Evolutionary conservation across 2,113 vertebrate genomes (phyloP).

Genomic region (Pao palembangensis): DNA sequence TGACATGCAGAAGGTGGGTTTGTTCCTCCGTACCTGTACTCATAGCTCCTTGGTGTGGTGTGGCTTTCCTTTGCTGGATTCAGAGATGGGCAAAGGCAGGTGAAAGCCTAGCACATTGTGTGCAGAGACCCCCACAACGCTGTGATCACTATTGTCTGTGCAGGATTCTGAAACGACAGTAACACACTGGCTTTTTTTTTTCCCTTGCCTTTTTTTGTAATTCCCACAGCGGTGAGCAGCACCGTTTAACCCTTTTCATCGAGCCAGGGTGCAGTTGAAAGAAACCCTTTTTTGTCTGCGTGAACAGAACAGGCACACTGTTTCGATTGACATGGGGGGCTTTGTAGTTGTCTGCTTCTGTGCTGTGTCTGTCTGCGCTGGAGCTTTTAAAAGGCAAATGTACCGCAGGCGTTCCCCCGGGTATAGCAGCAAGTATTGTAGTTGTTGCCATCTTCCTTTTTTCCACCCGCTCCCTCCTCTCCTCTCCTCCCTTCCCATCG

Average conservation of each 20-base stretch:
- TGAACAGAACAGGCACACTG: constrained; percentile 64
- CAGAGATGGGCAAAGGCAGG: constrained; percentile 52
- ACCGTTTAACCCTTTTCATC: constrained; percentile 70
- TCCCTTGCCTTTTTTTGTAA: constrained; percentile 52
- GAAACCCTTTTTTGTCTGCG: constrained; percentile 63
- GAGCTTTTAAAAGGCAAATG: constrained; percentile 76
- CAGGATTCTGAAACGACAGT: constrained; percentile 46
- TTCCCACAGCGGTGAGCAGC: constrained; percentile 58
- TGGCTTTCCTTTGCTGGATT: constrained; percentile 43
- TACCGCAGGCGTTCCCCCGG: constrained; percentile 71
- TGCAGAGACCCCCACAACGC: constrained; percentile 49
- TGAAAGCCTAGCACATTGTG: constrained; percentile 60
- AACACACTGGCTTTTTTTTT: constrained; percentile 24
- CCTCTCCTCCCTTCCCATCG: constrained; percentile 43
- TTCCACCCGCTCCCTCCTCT: constrained; percentile 6
- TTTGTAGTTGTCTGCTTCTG: constrained; percentile 65
- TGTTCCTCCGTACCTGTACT: constrained; percentile 57
- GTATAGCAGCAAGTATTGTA: constrained; percentile 63
- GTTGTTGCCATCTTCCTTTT: constrained; percentile 63
- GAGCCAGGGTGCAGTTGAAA: constrained; percentile 61
- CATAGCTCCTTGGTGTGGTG: constrained; percentile 44
- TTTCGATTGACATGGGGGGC: constrained; percentile 62
- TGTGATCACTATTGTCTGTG: constrained; percentile 53
- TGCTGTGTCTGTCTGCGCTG: constrained; percentile 58
- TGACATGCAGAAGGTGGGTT: constrained; percentile 30